phyloP scores from a whole-genome alignment of 2,113 vertebrate species.

The Anoura caudifer region DNA sequence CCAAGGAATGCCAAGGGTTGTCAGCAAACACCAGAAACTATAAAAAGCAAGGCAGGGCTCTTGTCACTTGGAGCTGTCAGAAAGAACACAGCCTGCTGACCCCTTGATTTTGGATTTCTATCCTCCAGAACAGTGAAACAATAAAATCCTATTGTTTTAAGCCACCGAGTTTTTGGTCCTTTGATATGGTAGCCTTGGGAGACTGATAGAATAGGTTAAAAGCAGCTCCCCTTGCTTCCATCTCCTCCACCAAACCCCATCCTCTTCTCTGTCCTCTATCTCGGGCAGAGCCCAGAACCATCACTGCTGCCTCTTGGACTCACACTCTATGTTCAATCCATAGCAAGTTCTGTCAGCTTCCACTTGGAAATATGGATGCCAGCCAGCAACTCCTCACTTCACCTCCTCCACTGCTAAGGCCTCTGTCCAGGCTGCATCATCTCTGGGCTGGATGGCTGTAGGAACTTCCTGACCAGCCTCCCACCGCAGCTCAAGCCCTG shows the following conservation, averaged over 20 bases:
- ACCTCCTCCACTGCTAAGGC: fast-evolving
- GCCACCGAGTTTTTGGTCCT: neutral
- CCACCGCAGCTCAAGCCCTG: neutral
- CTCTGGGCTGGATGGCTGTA: fast-evolving
- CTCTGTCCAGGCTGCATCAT: neutral
- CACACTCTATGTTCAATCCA: neutral
- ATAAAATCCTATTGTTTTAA: neutral
- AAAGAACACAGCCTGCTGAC: neutral
- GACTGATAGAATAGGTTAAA: neutral
- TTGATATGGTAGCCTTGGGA: neutral
- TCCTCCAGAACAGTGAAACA: neutral
- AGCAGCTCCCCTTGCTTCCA: neutral
- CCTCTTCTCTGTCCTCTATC: neutral
- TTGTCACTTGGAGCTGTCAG: neutral
- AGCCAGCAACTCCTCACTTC: neutral
- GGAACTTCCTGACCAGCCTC: neutral
- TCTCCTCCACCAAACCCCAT: neutral
- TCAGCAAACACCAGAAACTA: neutral
- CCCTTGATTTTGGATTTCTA: neutral
- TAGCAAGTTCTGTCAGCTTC: neutral
- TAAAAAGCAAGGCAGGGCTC: neutral
- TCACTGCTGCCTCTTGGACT: neutral
- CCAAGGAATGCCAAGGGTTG: neutral
- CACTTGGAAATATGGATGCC: neutral
- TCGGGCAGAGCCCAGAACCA: neutral